Evolutionary conservation across 2,888 invertebrate species (phyloP), one percentile per base, ranked within the genome.

Genomic region (Seladonia tumulorum): DNA sequence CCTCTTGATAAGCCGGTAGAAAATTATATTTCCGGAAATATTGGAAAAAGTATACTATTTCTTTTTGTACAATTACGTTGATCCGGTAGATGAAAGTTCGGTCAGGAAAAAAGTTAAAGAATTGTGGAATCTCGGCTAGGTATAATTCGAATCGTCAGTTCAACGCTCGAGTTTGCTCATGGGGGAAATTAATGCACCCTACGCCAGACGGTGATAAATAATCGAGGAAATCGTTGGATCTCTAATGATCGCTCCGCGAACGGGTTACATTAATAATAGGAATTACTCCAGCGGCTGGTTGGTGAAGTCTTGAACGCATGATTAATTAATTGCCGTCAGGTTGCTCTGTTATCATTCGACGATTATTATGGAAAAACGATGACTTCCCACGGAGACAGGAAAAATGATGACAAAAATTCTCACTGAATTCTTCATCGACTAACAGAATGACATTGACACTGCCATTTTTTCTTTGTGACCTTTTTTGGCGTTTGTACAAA

Each of bases 241-340:
- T 16, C 39, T 77, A 77, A 68, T 77, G 76, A 77, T 68, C 68
- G 76, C 68, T 47, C 35, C n/a, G 49, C 45, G 39, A 77, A 77
- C 63, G n/a, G 66, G 68, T 77, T 77, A 53, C 76, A 68, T 68
- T 77, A 77, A 49, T 77, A 49, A 77, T 68, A 53, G 49, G 68
- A n/a, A 66, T 42, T 68, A 60, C 68, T 49, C 8, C 18, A 1
- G 68, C 45, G 39, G 66, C n/a, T 68, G 25, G 68, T 49, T 49
- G 68, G 10, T 18, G 76, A 77, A n/a, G 66, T 68, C 29, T 49
- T 68, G n/a, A 77, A 47, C 76, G 35, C 10, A 16, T 66, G 66
- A 68, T 68, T 77, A 68, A 77, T 77, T 39, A 77, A 77, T 77
- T 49, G 39, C 22, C 47, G 45, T 22, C 47, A 7, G 63, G 14